Conservation (phyloP, 2,888 invertebrate genomes). For the Flexamia atlantica region DNA sequence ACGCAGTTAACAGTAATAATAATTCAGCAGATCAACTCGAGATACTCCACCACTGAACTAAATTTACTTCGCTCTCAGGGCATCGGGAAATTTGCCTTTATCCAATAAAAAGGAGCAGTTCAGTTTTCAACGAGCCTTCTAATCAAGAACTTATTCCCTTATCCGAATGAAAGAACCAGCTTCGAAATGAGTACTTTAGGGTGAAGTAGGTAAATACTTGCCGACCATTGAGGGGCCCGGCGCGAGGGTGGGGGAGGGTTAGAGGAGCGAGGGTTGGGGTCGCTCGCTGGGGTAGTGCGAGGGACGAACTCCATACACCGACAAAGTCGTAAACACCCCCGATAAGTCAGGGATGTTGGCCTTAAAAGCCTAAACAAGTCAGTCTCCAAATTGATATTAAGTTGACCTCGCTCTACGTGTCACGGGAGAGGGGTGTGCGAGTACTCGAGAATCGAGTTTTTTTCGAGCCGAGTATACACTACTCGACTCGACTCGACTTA, state of each 20-base stretch:
- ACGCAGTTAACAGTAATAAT: too few relatives aligned
- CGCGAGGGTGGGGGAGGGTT: background rate
- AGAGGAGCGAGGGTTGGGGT: background rate
- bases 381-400: slow-evolving; percentile 55
- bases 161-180: background rate
- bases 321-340: slow-evolving; percentile 29
- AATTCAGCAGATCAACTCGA: too few relatives aligned
- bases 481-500: too few relatives aligned
- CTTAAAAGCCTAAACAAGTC: slow-evolving; percentile 47
- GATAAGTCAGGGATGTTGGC: slow-evolving; percentile 23
- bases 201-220: slow-evolving; percentile 31
- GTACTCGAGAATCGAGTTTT: too few relatives aligned
- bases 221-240: slow-evolving; percentile 16
- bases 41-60: too few relatives aligned
- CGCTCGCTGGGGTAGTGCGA: background rate
- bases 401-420: slow-evolving; percentile 1
- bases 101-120: background rate
- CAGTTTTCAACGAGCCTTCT: background rate
- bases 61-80: too few relatives aligned
- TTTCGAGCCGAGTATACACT: too few relatives aligned
- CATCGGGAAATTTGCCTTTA: too few relatives aligned
- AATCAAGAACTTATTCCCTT: slow-evolving; percentile 11
- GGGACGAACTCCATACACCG: slow-evolving; percentile 4
- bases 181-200: background rate
- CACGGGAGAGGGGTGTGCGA: too few relatives aligned